Evolutionary conservation across 2,797 vertebrate genomes (phyloP).

Genomic region (Mormyrus proboscirostris): DNA sequence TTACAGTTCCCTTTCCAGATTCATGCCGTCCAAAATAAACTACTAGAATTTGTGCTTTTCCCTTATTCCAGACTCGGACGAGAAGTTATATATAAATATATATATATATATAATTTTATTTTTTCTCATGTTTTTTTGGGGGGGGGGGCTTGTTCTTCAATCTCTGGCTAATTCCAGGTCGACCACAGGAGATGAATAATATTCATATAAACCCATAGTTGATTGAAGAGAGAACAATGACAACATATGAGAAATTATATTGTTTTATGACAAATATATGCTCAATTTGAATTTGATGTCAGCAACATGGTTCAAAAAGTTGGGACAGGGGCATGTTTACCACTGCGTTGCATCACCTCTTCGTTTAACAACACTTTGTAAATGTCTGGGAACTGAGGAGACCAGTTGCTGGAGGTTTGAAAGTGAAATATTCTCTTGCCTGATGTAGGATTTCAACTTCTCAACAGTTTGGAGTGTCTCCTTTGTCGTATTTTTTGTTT

Average conservation of each 20-base stretch:
- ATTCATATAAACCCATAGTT: neutral
- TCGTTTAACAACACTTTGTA: neutral
- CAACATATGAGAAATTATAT: neutral
- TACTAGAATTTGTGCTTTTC: neutral
- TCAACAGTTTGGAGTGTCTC: neutral
- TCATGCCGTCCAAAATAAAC: neutral
- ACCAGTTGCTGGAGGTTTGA: neutral
- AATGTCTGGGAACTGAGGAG: neutral
- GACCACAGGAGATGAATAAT: neutral
- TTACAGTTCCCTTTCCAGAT: neutral
- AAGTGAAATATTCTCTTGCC: neutral
- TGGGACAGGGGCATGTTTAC: neutral
- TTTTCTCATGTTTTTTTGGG: no score
- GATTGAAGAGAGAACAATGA: neutral
- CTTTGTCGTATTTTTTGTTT: neutral
- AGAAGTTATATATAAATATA: neutral
- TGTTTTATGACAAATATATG: neutral
- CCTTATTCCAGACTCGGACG: neutral
- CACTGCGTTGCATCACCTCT: neutral
- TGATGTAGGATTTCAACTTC: neutral
- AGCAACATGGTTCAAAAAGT: no score
- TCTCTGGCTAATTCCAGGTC: neutral
- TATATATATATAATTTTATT: no score
- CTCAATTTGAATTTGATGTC: neutral
- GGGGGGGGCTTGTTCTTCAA: neutral